Evolutionary conservation across 2,797 vertebrate genomes (phyloP).

Genomic region (Vespertilio murinus): DNA sequence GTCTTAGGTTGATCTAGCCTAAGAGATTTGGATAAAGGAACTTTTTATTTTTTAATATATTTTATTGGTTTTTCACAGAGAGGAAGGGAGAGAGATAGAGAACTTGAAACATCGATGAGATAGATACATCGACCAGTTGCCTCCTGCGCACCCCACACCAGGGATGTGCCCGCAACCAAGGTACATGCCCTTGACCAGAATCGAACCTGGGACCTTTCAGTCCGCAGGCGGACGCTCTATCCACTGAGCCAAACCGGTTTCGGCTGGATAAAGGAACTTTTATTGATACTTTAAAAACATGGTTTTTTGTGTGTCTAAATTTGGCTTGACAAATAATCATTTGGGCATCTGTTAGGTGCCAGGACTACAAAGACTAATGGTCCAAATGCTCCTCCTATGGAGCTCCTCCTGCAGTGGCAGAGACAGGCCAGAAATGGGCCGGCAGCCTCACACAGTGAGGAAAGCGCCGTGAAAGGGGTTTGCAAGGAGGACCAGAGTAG

Average conservation of each 20-base stretch:
- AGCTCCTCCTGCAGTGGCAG: not conserved
- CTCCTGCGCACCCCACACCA: no score
- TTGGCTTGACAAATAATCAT: not conserved
- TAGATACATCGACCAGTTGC: no score
- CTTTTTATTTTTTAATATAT: no score
- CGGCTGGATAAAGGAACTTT: not conserved
- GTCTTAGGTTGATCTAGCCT: not conserved
- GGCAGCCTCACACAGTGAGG: not conserved
- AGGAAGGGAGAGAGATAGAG: no score
- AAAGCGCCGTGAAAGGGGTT: not conserved
- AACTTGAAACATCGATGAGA: no score
- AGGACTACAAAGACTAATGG: not conserved
- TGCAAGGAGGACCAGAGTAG: not conserved
- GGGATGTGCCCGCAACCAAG: no score
- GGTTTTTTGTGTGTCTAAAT: constrained; percentile 4
- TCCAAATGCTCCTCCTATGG: not conserved
- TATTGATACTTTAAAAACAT: not conserved
- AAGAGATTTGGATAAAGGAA: not conserved
- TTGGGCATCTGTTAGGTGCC: not conserved
- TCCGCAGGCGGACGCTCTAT: no score
- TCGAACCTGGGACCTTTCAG: no score
- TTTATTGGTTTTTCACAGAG: no score
- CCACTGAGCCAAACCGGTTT: no score
- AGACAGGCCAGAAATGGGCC: not conserved
- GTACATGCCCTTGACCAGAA: no score